Conservation (phyloP, 2,113 vertebrate species). For the Psittacula cyanocephala region DNA sequence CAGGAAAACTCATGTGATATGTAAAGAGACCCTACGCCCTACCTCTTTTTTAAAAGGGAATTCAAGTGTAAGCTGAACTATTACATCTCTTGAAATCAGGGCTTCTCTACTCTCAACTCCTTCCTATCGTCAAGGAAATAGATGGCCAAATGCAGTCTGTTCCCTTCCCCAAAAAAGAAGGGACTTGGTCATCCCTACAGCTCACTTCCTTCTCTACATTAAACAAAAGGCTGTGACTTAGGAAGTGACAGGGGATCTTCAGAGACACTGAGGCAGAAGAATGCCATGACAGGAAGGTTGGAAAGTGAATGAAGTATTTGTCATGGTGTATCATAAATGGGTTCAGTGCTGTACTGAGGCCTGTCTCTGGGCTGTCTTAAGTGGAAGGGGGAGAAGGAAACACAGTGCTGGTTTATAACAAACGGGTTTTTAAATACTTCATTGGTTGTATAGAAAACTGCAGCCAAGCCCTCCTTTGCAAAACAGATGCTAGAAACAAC, state of each 20-base stretch:
- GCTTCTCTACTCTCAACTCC: background rate
- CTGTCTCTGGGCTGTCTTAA: background rate
- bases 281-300: background rate
- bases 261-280: background rate
- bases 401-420: background rate
- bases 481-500: background rate
- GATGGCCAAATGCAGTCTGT: background rate
- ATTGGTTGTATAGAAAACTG: background rate
- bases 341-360: background rate
- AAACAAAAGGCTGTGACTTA: background rate
- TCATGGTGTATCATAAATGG: background rate
- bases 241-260: background rate
- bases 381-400: background rate
- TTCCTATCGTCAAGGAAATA: background rate
- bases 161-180: background rate
- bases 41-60: background rate
- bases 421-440: background rate
- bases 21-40: background rate
- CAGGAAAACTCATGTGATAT: background rate
- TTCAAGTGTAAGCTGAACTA: background rate
- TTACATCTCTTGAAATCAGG: background rate
- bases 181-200: background rate
- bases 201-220: background rate
- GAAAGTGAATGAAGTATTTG: background rate
- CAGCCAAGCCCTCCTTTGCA: constrained; percentile 27